Evolutionary conservation across 2,888 invertebrate species (phyloP), one percentile per base, ranked within the genome.

Genomic region (Ceratothoa steindachneri): DNA sequence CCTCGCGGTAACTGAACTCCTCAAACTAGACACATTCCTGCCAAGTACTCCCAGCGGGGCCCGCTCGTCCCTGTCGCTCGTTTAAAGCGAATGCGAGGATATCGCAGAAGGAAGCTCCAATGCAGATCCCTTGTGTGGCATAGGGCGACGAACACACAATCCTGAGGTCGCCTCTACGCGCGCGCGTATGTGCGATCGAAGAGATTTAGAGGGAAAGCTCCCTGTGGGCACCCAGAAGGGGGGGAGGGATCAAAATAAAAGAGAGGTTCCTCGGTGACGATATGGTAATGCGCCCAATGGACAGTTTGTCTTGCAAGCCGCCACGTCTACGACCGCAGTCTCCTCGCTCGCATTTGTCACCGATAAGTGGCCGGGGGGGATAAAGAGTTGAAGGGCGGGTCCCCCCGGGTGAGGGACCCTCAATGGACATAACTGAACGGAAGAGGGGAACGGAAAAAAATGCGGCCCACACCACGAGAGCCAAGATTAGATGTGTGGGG

Each of bases 251-350:
- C 5, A 22, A 55, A 22, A 55, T 15, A 55, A 55, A 55, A 60
- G 24, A 60, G 24, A 24, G 27, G 12, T 24, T 60, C 27, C 24
- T 22, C 60, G 22, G 24, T 12, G 24, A 24, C 24, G 24, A 60
- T 60, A 60, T 60, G 60, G 60, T 60, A 60, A 60, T 60, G 60
- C 24, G 60, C 22, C 24, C 60, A 24, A 60, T 60, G 60, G 60
- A 24, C 60, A 60, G 3, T 60, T 60, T 60, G 60, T 60, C 60
- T 60, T 60, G 60, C 60, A 60, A 60, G 27, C 60, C 60, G n/a
- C 27, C 60, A 60, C 27, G 60, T 60, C 60, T 60, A n/a, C 12
- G 60, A 60, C 60, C 60, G 24, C 27, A 60, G n/a, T 60, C 27
- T n/a, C n/a, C 60, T n/a, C 12, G 60, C 19, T 22, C 60, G 3